Conservation (phyloP, 2,797 vertebrate species). For the Enteromius viviparus region DNA sequence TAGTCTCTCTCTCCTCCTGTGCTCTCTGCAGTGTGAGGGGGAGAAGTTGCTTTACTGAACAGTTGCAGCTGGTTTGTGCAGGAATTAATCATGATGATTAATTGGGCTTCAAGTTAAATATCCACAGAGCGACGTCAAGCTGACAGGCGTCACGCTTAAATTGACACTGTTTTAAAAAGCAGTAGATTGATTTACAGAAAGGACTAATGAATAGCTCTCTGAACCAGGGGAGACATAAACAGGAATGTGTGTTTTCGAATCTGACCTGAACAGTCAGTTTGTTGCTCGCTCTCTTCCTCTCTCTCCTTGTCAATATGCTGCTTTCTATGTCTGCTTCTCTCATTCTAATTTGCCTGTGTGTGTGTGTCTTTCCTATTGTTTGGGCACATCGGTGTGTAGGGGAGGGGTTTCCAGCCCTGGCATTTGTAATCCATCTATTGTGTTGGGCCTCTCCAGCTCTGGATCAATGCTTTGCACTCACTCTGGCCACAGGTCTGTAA, state of each 20-base stretch:
- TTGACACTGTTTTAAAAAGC: slow-evolving; percentile 84
- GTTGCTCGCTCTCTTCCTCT: slow-evolving; percentile 53
- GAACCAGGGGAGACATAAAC: slow-evolving; percentile 77
- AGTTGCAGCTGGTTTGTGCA: slow-evolving; percentile 82
- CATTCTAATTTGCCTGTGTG: slow-evolving; percentile 45
- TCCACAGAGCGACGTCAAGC: slow-evolving; percentile 82
- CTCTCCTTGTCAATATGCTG: slow-evolving; percentile 54
- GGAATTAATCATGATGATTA: slow-evolving; percentile 88
- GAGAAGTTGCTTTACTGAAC: slow-evolving; percentile 71
- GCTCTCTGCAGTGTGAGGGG: slow-evolving; percentile 52
- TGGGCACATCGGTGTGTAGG: slow-evolving; percentile 56
- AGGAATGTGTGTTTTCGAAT: slow-evolving; percentile 77
- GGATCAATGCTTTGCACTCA: slow-evolving; percentile 68
- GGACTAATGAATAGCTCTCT: slow-evolving; percentile 79
- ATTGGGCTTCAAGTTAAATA: slow-evolving; percentile 87
- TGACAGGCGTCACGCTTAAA: slow-evolving; percentile 81
- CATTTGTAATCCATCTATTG: slow-evolving; percentile 70
- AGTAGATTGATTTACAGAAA: slow-evolving; percentile 85
- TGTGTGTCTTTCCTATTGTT: slow-evolving; percentile 50
- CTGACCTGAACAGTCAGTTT: slow-evolving; percentile 61
- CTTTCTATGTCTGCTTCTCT: slow-evolving; percentile 36
- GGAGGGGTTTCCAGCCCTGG: slow-evolving; percentile 61
- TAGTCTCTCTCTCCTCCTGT: slow-evolving; percentile 37
- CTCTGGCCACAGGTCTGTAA: slow-evolving; percentile 74
- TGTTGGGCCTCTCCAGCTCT: slow-evolving; percentile 59